Base-by-base conservation (phyloP, 2,113 vertebrate species). In the Semnopithecus entellus region DNA sequence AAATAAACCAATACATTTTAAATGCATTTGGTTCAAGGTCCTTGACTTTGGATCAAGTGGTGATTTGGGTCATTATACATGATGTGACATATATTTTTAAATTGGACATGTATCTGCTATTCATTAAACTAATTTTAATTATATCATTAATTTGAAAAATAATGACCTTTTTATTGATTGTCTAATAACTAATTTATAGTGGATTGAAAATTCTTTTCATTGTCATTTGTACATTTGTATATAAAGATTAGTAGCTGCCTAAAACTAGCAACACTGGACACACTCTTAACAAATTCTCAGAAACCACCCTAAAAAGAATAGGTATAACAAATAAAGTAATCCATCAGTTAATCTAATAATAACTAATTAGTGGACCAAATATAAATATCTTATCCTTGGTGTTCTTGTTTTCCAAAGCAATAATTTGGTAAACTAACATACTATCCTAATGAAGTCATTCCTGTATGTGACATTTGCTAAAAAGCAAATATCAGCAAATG, bases 371-470 rank as follows among this genome's bases (percentile, higher is more conserved):
- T 78, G 76, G 23, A 90, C 23, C 25, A 95, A 96, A 93, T 66
- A 85, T 55, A 93, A 96, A 76, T 68, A 95, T 48, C 25, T 61
- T 68, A 91, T 55, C 6, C 22, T 72, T 50, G 22, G 45, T 96
- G 48, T 55, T 96, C 48, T 52, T 92, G 6, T 78, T 90, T 90
- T 70, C 18, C n/a, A 87, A 95, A 96, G n/a, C 61, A 96, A 70
- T 61, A 73, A 93, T 68, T 93, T 84, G 23, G 22, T 66, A 94
- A 90, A 83, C 14, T 72, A 73, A 27, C 5, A 45, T 3, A 59
- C 43, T 80, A 86, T 76, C 93, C 35, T 55, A 95, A 80, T 88
- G 23, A 94, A 81, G 75, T 48, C 8, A 61, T 92, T 94, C 43
- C 70, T 84, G 18, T 84, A 64, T 81, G 25, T 70, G 40, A 75